A percentile compares a stretch with the other conserved stretches of the same genome.
phyloP scores from a whole-genome alignment of 2,113 vertebrate genomes.

The Cavia porcellus region DNA sequence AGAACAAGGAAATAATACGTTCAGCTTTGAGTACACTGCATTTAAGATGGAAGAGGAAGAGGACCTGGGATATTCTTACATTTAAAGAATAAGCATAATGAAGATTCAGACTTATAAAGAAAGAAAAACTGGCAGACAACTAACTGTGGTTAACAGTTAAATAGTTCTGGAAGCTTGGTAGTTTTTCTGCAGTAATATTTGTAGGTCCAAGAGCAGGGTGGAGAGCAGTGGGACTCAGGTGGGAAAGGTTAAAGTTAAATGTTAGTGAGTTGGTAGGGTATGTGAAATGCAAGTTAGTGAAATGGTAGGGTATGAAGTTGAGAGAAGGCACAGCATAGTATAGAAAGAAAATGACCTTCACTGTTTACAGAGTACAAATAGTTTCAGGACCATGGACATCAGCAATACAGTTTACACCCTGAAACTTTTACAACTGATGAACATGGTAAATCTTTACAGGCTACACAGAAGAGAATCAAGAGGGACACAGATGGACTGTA shows the following conservation, averaged over 20 bases:
- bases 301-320: neutral
- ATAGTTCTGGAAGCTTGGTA: neutral
- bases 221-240: neutral
- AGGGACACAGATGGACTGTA: neutral
- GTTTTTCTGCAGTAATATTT: neutral
- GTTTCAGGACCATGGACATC: constrained; percentile 15
- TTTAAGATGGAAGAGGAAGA: neutral
- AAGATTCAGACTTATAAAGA: neutral
- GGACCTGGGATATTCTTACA: neutral
- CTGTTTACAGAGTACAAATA: neutral
- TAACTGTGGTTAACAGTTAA: neutral
- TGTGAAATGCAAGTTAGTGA: too few species aligned
- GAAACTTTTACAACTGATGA: neutral
- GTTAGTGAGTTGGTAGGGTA: neutral
- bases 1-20: neutral
- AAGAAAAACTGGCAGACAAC: neutral
- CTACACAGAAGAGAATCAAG: neutral
- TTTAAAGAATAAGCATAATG: neutral
- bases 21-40: neutral
- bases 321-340: neutral
- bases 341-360: neutral
- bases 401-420: neutral
- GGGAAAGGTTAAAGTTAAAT: neutral
- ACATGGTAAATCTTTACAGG: neutral
- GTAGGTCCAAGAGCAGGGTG: neutral